These are phyloP conservation scores for Drosophila tani DNA, from an alignment of 1,140 invertebrate species.

Conservation along the genomic window DNA sequence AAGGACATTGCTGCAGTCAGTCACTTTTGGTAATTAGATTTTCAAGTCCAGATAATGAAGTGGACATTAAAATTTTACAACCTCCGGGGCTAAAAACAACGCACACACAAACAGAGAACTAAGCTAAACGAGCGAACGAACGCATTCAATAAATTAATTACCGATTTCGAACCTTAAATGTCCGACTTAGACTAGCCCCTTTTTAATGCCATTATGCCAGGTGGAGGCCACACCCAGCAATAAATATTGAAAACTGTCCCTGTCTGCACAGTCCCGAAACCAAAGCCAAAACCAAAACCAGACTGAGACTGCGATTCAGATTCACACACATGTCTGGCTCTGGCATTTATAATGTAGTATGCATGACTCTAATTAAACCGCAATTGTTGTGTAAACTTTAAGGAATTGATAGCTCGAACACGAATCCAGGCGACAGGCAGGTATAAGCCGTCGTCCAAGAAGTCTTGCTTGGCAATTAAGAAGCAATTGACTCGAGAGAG, in stretches of 20 bases:
- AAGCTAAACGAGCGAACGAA: conserved; percentile 21
- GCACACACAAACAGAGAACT: conserved; percentile 7
- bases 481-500: conserved; percentile 38
- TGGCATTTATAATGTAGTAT: conserved; percentile 48
- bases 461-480: conserved; percentile 40
- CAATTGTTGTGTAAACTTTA: conserved; percentile 67
- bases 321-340: conserved; percentile 46
- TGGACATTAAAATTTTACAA: conserved; percentile 82
- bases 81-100: conserved; percentile 40
- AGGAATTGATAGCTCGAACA: conserved; percentile 57
- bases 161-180: conserved; percentile 52
- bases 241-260: conserved; percentile 48
- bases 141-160: conserved; percentile 79
- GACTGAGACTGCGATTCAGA: conserved; percentile 13
- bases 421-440: conserved; percentile 28
- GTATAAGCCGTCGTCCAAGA: conserved; percentile 10
- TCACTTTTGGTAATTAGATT: conserved; percentile 82
- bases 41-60: conserved; percentile 71
- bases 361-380: conserved; percentile 68
- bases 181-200: conserved; percentile 55
- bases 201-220: conserved; percentile 45
- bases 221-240: conserved; percentile 48
- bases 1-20: conserved; percentile 61
- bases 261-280: conserved; percentile 18
- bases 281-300: conserved; percentile 12